Base-by-base conservation (phyloP, 1,140 invertebrate genomes). In the Hyles vespertilio region DNA sequence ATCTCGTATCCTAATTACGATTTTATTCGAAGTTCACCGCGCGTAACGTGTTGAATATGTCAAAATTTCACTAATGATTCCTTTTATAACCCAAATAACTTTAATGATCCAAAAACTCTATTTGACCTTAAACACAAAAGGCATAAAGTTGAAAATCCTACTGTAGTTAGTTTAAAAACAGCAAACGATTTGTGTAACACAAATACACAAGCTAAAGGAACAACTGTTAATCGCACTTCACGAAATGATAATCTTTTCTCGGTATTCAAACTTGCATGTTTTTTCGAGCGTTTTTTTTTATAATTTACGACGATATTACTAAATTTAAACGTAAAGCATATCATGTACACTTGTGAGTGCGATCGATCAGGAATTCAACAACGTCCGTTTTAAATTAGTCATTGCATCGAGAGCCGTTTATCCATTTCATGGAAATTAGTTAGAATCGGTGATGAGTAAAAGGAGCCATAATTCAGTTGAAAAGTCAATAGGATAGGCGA, bases 41-140 rank as follows among this genome's bases (percentile, higher is more conserved):
- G 69, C 74, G 69, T 75, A 68, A 81, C 76, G 65, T 68, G 77
- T 74, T 72, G 65, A 63, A 11, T 60, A 63, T 72, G 73, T 74
- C 77, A 73, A 74, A 77, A 75, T 69, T 60, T 56, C 60, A 63
- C 70, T 76, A 79, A 77, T 75, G 68, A 78, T 77, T 72, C 59
- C 67, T 63, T 71, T 69, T 60, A 75, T 68, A 22, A 45, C 36
- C n/a, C 1, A 36, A 1, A 54, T 9, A 1, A 1, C 10, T 8
- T 33, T 51, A 32, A 22, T 51, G 9, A 9, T 33, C 9, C 4
- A 1, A 34, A 51, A 51, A n/a, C 34, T 10, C 1, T 3, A 51
- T 34, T 6, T 51, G 32, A n/a, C 10, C 7, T 10, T 51, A 32
- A 51, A 32, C 3, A 5, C 3, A n/a, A 51, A 32, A 33, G 7